Evolutionary conservation across 2,113 vertebrate genomes (phyloP).

Genomic region (Saguinus imperator): DNA sequence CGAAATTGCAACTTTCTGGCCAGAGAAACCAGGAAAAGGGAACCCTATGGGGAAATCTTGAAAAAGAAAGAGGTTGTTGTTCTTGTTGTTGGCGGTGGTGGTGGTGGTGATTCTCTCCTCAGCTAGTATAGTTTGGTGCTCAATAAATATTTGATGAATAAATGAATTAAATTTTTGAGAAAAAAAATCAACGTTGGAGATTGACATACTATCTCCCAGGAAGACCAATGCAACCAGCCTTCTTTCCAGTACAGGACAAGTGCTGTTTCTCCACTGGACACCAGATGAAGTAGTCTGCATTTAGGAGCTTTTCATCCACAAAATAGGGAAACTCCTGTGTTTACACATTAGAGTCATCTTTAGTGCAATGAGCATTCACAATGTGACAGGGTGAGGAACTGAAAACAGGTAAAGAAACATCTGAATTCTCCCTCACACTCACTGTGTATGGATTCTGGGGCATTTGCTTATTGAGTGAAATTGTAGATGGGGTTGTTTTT

Average conservation of each 20-base stretch:
- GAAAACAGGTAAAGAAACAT: background rate
- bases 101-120: background rate
- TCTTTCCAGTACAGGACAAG: background rate
- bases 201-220: background rate
- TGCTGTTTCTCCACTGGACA: background rate
- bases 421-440: rapidly evolving
- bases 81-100: too few species aligned
- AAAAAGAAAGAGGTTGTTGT: background rate
- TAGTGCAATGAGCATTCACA: too few species aligned
- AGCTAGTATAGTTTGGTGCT: background rate
- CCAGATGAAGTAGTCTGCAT: background rate
- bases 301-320: background rate
- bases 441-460: background rate
- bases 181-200: background rate
- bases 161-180: background rate
- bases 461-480: background rate
- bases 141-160: background rate
- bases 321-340: background rate
- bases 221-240: background rate
- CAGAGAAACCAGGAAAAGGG: background rate
- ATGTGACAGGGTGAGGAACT: background rate
- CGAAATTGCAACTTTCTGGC: background rate
- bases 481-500: background rate
- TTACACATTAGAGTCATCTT: background rate
- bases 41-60: background rate